A percentile compares a stretch with the other conserved stretches of the same genome.
phyloP scores from a whole-genome alignment of 2,113 vertebrate genomes.

The Gallinago media region DNA sequence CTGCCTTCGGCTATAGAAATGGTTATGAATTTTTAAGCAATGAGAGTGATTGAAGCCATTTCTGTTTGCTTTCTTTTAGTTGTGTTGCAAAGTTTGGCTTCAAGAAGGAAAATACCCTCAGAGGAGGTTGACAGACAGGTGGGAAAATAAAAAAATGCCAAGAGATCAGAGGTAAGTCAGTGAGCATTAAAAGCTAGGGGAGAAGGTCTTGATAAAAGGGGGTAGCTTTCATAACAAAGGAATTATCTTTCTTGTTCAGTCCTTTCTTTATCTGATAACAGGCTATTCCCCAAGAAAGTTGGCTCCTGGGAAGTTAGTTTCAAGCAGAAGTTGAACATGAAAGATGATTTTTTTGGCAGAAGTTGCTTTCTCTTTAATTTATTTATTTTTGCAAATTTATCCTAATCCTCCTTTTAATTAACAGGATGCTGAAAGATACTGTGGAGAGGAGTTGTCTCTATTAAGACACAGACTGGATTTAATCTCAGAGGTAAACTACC shows the following conservation, averaged over 20 bases:
- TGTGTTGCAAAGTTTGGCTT: slow-evolving; percentile 57
- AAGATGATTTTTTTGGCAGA: slow-evolving; percentile 55
- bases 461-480: slow-evolving; percentile 5
- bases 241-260: slow-evolving; percentile 41
- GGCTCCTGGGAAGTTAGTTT: slow-evolving; percentile 41
- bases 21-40: slow-evolving; percentile 79
- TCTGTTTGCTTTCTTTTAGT: slow-evolving; percentile 72
- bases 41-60: slow-evolving; percentile 69
- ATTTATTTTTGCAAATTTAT: slow-evolving; percentile 35
- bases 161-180: slow-evolving; percentile 6
- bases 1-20: slow-evolving; percentile 74
- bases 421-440: slow-evolving; percentile 29
- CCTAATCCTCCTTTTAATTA: slow-evolving; percentile 25
- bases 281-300: slow-evolving; percentile 34
- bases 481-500: neutral
- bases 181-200: neutral
- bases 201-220: slow-evolving; percentile 5
- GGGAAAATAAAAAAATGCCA: slow-evolving; percentile 27
- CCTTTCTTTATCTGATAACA: slow-evolving; percentile 55
- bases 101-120: slow-evolving; percentile 52
- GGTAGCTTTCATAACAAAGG: slow-evolving; percentile 30
- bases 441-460: neutral
- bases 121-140: slow-evolving; percentile 61
- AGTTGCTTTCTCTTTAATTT: slow-evolving; percentile 40
- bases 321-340: slow-evolving; percentile 22